Evolutionary conservation across 64 coral and sea anemone genomes (phyloP).

Genomic region (Acropora yongei): DNA sequence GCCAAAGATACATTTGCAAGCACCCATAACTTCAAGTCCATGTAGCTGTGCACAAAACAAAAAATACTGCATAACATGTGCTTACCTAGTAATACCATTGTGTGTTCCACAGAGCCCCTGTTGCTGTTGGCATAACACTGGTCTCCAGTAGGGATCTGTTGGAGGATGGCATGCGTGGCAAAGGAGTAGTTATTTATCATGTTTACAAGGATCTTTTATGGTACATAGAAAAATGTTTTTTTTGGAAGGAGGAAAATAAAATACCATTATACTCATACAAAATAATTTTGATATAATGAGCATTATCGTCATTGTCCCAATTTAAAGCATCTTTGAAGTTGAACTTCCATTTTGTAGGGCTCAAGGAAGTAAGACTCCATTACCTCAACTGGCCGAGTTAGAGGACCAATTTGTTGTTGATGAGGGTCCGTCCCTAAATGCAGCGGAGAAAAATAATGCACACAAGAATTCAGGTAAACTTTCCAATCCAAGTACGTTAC

Average conservation of each 20-base stretch:
- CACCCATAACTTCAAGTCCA: no score
- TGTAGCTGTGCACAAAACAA: no score
- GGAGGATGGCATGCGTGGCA: slow-evolving; percentile 93
- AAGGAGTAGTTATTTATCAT: slow-evolving; percentile 92
- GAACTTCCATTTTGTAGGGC: slow-evolving; percentile 34
- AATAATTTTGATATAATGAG: no score
- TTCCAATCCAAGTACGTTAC: no score
- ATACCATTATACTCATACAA: no score
- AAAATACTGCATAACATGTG: no score
- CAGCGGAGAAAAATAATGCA: not conserved
- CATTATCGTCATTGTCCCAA: not conserved
- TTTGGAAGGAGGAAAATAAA: not conserved
- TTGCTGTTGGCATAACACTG: slow-evolving; percentile 81
- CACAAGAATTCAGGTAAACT: no score
- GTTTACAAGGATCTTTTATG: slow-evolving; percentile 84
- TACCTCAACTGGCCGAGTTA: slow-evolving; percentile 59
- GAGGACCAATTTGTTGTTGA: slow-evolving; percentile 18
- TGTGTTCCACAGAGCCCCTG: slow-evolving; percentile 44
- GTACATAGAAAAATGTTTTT: slow-evolving; percentile 20
- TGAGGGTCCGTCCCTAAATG: slow-evolving; percentile 24
- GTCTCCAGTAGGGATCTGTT: slow-evolving; percentile 76
- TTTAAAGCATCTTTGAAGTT: not conserved
- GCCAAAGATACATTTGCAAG: no score
- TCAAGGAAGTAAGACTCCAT: slow-evolving; percentile 66
- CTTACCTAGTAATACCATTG: not conserved